These are phyloP conservation scores for Opisthocomus hoazin DNA, from an alignment of 2,113 vertebrate genomes.

Conservation along the genomic window DNA sequence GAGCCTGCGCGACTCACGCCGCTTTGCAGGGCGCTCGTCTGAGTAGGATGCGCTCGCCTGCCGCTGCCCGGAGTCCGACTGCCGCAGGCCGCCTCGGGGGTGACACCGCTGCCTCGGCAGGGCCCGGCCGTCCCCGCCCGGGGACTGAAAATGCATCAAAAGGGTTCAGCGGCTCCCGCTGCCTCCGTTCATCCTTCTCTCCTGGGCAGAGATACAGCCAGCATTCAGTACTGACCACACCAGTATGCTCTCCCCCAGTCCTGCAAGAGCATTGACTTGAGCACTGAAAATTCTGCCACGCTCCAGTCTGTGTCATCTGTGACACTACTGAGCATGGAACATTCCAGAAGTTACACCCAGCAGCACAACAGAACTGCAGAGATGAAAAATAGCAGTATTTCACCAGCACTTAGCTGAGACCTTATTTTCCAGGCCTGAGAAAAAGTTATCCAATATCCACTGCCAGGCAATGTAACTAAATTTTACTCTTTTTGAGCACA, in stretches of 20 bases:
- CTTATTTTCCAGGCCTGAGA: neutral
- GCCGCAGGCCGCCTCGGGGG: neutral
- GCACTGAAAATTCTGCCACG: neutral
- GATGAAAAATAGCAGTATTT: neutral
- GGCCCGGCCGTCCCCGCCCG: too few relatives aligned
- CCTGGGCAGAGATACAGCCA: neutral
- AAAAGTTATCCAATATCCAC: neutral
- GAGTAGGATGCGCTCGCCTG: neutral
- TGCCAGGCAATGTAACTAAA: neutral
- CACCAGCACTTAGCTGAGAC: neutral
- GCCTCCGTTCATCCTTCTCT: neutral
- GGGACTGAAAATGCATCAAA: neutral
- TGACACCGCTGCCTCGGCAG: neutral
- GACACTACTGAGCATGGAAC: accelerated
- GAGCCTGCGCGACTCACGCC: neutral
- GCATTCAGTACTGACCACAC: neutral
- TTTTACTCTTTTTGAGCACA: neutral
- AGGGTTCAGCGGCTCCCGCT: neutral
- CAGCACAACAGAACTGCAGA: neutral
- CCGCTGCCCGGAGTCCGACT: neutral
- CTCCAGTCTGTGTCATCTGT: neutral
- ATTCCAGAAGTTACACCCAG: neutral
- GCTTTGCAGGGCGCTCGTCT: neutral
- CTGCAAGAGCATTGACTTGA: neutral
- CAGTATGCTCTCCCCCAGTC: neutral